phyloP scores from a whole-genome alignment of 2,113 vertebrate genomes.

The Semicossyphus pulcher region DNA sequence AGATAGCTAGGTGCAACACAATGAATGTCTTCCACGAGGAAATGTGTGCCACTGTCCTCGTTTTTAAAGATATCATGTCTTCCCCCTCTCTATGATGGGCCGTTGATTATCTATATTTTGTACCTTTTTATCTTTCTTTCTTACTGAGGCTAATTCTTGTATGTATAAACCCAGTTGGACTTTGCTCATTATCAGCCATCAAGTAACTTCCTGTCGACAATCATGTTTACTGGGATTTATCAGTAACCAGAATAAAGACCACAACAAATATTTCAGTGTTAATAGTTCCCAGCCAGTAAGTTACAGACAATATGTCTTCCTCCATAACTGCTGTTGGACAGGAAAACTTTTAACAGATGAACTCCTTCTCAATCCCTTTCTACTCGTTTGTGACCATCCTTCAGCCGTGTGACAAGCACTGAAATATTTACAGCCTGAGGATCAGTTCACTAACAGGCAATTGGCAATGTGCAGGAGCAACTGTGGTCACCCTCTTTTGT shows the following conservation, averaged over 20 bases:
- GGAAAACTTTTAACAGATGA: constrained; percentile 15
- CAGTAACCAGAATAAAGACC: not conserved
- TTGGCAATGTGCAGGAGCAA: constrained; percentile 44
- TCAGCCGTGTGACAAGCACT: constrained; percentile 60
- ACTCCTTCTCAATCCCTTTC: constrained; percentile 1
- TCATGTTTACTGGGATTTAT: not conserved
- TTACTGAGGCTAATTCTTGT: too few species aligned
- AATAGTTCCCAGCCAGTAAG: not conserved
- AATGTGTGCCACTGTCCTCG: too few species aligned
- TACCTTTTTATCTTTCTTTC: too few species aligned
- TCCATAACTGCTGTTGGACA: not conserved
- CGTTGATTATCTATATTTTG: too few species aligned
- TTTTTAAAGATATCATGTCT: too few species aligned
- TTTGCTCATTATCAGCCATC: not conserved
- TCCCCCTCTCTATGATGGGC: too few species aligned
- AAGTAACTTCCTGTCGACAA: not conserved
- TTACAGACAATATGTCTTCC: not conserved
- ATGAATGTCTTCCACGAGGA: too few species aligned
- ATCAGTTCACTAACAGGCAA: constrained; percentile 49
- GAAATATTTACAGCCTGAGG: constrained; percentile 75
- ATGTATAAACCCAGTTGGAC: too few species aligned
- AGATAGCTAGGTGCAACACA: too few species aligned
- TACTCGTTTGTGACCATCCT: constrained; percentile 10
- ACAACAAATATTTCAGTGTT: not conserved
- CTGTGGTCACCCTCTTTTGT: constrained; percentile 60